These are phyloP conservation scores for Ellobius talpinus DNA, from an alignment of 2,113 vertebrate genomes.

Conservation along the genomic window DNA sequence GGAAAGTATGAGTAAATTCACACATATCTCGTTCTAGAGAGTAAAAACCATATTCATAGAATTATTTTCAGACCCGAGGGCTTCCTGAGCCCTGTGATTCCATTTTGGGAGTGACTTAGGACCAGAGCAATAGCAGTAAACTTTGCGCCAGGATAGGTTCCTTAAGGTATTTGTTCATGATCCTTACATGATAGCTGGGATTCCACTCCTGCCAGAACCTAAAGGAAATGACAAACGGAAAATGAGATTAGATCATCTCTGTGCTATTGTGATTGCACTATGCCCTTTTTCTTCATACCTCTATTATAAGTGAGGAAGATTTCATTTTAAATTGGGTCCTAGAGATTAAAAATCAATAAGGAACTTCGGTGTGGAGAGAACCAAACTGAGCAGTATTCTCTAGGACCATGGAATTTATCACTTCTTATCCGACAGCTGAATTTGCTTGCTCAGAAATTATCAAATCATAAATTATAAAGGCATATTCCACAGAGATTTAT, in stretches of 20 bases:
- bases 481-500: constrained; percentile 48
- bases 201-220: not conserved
- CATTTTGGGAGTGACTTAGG: not conserved
- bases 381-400: constrained; percentile 42
- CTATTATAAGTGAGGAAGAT: constrained; percentile 10
- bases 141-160: accelerated
- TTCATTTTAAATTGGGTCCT: constrained; percentile 60
- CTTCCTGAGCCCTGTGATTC: not conserved
- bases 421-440: constrained; percentile 49
- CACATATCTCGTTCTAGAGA: not conserved
- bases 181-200: not conserved
- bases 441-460: constrained; percentile 72
- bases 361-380: constrained; percentile 35
- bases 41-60: not conserved
- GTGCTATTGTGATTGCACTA: not conserved
- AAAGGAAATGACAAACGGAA: not conserved
- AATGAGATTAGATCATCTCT: not conserved
- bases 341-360: constrained; percentile 64
- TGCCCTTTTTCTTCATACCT: not conserved
- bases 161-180: not conserved
- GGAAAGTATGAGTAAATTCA: not conserved
- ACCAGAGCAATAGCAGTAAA: not conserved
- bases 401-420: constrained; percentile 61
- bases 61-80: not conserved
- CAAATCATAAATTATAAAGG: constrained; percentile 64